Evolutionary conservation across 2,113 vertebrate genomes (phyloP).

Genomic region (Serilophus lunatus): DNA sequence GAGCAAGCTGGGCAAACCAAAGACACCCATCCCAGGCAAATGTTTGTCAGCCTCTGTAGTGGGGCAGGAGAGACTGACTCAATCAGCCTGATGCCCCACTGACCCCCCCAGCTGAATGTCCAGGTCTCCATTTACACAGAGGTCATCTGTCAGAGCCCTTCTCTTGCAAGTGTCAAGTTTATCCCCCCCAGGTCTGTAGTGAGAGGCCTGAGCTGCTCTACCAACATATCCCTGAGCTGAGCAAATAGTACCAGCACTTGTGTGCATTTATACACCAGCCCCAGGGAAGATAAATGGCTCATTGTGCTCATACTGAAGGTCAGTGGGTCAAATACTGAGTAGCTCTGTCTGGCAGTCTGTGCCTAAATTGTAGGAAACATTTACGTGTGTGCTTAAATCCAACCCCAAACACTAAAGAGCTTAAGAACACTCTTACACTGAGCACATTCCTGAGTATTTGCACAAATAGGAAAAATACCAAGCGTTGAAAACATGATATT

Average conservation of each 20-base stretch:
- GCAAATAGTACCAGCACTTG: neutral
- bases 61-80: neutral
- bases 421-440: neutral
- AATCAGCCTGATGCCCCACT: neutral
- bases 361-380: constrained; percentile 36
- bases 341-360: neutral
- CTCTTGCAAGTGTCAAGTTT: neutral
- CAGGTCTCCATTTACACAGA: neutral
- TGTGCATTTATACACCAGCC: neutral
- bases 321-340: constrained; percentile 37
- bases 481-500: neutral
- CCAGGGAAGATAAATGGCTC: constrained; percentile 5
- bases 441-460: constrained; percentile 22
- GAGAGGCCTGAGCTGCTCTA: neutral
- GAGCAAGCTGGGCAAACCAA: neutral
- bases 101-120: neutral
- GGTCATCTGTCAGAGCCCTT: neutral
- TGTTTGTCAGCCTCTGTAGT: neutral
- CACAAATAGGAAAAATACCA: constrained; percentile 30
- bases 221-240: neutral
- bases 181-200: neutral
- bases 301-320: constrained; percentile 16
- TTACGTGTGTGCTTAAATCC: constrained; percentile 4
- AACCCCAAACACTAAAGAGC: neutral
- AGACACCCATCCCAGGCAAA: neutral